Percentiles rank a stretch among this genome's conserved stretches.
Evolutionary conservation across 2,888 invertebrate species (phyloP).

Genomic region (Cephus runcator): DNA sequence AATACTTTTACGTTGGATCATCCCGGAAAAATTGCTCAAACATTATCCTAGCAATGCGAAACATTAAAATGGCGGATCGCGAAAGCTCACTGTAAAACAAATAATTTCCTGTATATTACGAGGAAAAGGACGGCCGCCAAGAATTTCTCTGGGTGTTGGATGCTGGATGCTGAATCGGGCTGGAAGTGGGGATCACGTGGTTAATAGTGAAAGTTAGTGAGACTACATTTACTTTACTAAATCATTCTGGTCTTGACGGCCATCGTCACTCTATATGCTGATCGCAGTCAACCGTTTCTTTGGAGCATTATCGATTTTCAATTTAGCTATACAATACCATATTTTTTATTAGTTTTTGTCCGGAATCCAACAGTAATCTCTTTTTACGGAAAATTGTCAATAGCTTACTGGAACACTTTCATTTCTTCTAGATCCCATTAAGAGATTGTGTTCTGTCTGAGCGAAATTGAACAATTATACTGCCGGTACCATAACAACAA

Average conservation of each 20-base stretch:
- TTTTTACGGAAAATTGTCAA: neutral
- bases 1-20: neutral
- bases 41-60: neutral
- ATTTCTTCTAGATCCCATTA: neutral
- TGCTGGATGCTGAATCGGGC: slow-evolving; percentile 12
- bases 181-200: slow-evolving; percentile 36
- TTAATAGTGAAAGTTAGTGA: slow-evolving; percentile 50
- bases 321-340: neutral
- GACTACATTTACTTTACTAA: slow-evolving; percentile 26
- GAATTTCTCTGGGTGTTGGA: slow-evolving; percentile 40
- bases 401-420: neutral
- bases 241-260: slow-evolving; percentile 17
- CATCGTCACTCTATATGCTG: neutral
- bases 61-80: neutral
- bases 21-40: neutral
- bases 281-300: neutral
- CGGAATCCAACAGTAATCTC: neutral
- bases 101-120: slow-evolving; percentile 16
- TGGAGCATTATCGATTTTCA: neutral
- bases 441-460: neutral
- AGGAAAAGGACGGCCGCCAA: slow-evolving; percentile 22
- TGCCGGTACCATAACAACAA: neutral
- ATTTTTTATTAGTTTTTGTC: neutral
- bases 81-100: neutral
- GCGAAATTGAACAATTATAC: neutral